Evolutionary conservation across 2,888 invertebrate genomes (phyloP), one percentile per base, ranked within the genome.

Genomic region (Portevinia maculata): DNA sequence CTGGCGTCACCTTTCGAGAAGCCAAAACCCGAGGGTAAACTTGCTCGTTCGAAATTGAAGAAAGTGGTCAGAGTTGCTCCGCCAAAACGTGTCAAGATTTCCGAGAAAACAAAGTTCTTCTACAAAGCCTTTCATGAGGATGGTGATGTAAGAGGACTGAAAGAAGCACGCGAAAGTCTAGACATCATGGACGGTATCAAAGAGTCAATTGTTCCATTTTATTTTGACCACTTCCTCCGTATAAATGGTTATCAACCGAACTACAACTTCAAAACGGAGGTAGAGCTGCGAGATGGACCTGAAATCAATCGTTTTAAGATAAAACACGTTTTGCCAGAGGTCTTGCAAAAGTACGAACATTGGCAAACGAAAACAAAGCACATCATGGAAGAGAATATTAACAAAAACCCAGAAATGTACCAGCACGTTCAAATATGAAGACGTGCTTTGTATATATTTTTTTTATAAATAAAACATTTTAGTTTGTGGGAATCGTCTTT

Each of bases 191-290:
- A 87, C 65, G 87, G 79, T 1, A 87, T 88, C 19, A 88, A 89
- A 65, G 88, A 90, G 19, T 88, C 89, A 34, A 88, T 89, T 64
- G 88, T 90, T 9, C 90, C 90, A 13, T 90, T 90, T 67, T 89
- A 90, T 55, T 90, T 90, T 41, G 90, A 90, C 85, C 88, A 90
- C 71, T 90, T 90, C 75, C 86, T 90, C 0, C 88, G 87, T 46
- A 15, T 89, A 1, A 88, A 90, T 34, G 90, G 89, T 9, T 90
- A 90, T 32, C 87, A 88, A 0, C 90, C 90, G 3, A 88, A 88
- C 69, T 90, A 90, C 67, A 88, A 90, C 70, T 90, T 90, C 60
- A 88, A 89, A 71, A 90, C 90, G 0, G 86, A 89, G 50, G 73
- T 89, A 6, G 90, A 90, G 73, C 0, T 86, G 0, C 87, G 87